These are phyloP conservation scores for Siphamia tubifer DNA, from an alignment of 2,113 vertebrate species.

Conservation along the genomic window DNA sequence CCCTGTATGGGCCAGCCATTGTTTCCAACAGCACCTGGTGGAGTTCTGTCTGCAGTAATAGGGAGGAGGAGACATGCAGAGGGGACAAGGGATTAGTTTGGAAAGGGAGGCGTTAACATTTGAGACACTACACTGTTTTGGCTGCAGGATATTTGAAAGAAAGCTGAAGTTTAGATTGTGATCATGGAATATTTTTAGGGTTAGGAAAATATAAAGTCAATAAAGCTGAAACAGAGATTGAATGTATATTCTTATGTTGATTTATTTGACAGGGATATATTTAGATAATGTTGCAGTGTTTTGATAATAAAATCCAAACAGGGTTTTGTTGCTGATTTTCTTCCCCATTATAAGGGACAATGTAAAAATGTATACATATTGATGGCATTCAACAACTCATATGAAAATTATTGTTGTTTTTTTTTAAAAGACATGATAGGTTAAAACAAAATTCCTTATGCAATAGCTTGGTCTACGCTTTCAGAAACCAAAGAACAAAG, in stretches of 20 bases:
- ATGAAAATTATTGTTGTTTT: too few relatives aligned
- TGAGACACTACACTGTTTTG: slow-evolving; percentile 3
- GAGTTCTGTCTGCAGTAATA: slow-evolving; percentile 61
- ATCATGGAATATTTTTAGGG: not conserved
- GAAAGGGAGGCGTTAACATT: slow-evolving; percentile 24
- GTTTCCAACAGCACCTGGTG: slow-evolving; percentile 75
- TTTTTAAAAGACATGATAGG: too few relatives aligned
- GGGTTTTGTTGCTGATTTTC: too few relatives aligned
- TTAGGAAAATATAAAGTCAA: not conserved
- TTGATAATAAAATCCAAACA: too few relatives aligned
- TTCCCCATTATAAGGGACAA: too few relatives aligned
- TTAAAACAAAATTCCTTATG: too few relatives aligned
- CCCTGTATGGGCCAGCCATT: slow-evolving; percentile 68
- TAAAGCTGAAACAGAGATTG: too few relatives aligned
- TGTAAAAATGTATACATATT: too few relatives aligned
- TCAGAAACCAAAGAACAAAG: not conserved
- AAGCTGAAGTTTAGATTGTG: not conserved
- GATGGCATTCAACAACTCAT: too few relatives aligned
- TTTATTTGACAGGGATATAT: too few relatives aligned
- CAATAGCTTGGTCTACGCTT: not conserved
- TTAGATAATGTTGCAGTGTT: too few relatives aligned
- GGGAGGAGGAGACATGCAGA: slow-evolving; percentile 19
- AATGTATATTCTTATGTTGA: too few relatives aligned
- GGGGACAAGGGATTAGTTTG: slow-evolving; percentile 4
- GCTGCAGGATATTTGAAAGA: not conserved